Base-by-base conservation (phyloP, 2,888 invertebrate genomes). In the Rapana venosa region DNA sequence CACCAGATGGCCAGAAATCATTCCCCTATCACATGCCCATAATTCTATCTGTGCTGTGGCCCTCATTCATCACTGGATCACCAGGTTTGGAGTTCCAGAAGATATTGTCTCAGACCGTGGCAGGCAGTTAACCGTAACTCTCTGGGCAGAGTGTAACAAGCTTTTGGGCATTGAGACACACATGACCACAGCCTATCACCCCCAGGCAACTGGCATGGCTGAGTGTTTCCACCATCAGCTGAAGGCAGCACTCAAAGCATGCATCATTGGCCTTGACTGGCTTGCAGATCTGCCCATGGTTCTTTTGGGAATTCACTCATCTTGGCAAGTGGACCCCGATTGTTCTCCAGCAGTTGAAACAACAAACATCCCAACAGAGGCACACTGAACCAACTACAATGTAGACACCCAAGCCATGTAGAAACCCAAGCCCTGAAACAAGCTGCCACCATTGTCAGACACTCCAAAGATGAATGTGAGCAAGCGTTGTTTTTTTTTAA, bases 1-100 rank as follows among this genome's bases (percentile, higher is more conserved):
- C 87, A 87, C 90, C 81, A 85, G 90, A 70, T 89, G 89, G 87
- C 87, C 90, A 30, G 89, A 90, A 81, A 87, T 84, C 36, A 89
- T 89, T 66, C 89, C 89, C 56, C 81, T 89, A 32, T 70, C 89
- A n/a, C 87, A 90, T 87, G 87, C 89, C 22, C 87, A 86, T 81
- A 66, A 86, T 88, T 77, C 79, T 26, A 87, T 56, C 32, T 88
- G 87, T 58, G 88, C 90, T 70, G 5, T 8, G 83, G 89, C 90
- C 56, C 89, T 90, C 32, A 15, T 89, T 30, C 87, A 87, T 22
- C 81, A 89, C 35, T 90, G 90, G 90, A 89, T 89, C 13, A 26
- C 89, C 17, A 66, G 90, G 35, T 88, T 89, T 88, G 88, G 90
- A 20, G 87, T 88, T 66, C 89, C 90, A n/a, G 70, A 87, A 70